A percentile compares a stretch with the other conserved stretches of the same genome.
These are phyloP conservation scores for Zaprionus ornatus DNA, from an alignment of 1,140 invertebrate species.

Conservation along the genomic window DNA sequence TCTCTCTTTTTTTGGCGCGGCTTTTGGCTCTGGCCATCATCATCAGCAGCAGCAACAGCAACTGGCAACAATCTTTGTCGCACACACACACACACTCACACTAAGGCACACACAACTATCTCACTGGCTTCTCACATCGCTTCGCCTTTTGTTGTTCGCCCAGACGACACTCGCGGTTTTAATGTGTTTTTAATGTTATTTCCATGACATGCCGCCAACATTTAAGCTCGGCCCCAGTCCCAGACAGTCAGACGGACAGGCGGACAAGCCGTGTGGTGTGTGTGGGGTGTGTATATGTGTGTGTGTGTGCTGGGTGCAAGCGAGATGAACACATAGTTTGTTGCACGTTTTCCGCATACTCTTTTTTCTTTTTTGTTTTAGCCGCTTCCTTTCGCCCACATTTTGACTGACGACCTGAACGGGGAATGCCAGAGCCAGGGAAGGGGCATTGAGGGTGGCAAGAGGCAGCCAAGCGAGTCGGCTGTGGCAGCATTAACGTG, in stretches of 20 bases:
- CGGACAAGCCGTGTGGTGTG: not conserved
- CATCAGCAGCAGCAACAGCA: constrained; percentile 36
- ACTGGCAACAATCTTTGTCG: constrained; percentile 53
- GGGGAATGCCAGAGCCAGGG: not conserved
- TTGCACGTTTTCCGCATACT: constrained; percentile 72
- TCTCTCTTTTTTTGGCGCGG: constrained; percentile 27
- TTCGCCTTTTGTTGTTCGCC: constrained; percentile 72
- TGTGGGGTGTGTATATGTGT: not conserved
- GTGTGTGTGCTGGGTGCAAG: constrained; percentile 12
- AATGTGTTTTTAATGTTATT: constrained; percentile 82
- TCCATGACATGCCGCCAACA: constrained; percentile 81
- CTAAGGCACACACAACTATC: constrained; percentile 39
- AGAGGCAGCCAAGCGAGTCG: constrained; percentile 52
- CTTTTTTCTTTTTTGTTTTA: constrained; percentile 25
- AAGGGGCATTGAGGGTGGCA: not conserved
- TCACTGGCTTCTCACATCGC: constrained; percentile 69
- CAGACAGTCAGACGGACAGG: constrained; percentile 18
- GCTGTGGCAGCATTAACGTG: constrained; percentile 61
- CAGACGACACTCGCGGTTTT: constrained; percentile 77
- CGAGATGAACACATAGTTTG: constrained; percentile 68
- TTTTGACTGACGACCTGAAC: constrained; percentile 50
- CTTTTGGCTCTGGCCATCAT: constrained; percentile 48
- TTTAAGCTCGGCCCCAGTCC: constrained; percentile 66
- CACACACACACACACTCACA: constrained; percentile 18
- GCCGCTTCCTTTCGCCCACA: constrained; percentile 59